Base-by-base conservation (phyloP, 2,113 vertebrate species). In the Pluvialis apricaria region DNA sequence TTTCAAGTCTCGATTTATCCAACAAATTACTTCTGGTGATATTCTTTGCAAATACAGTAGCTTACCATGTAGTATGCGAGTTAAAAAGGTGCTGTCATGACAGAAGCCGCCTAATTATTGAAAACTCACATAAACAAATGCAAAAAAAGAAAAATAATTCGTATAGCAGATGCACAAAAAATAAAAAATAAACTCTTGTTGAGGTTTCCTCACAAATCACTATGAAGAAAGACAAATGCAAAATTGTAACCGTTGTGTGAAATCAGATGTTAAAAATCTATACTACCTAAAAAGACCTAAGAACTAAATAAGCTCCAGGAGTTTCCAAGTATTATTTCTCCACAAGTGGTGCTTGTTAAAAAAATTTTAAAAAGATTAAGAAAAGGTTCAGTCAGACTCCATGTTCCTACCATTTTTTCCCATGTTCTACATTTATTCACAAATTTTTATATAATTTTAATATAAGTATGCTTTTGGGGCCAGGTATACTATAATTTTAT, bases 241-340 rank as follows among this genome's bases (percentile, higher is more conserved):
- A 94, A 96, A 91, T 51, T 49, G 40, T 42, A 86, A 72, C 42
- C 13, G 22, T 24, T 90, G 19, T 49, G 36, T 13, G 44, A 91
- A 94, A 88, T 76, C 26, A 91, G 57, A 79, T 77, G 36, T 86
- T 90, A 94, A 96, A 96, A 86, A 95, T 76, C 18, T 65, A 7
- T 38, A 65, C 61, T 83, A 19, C 36, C 11, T 34, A 90, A 93
- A 94, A 31, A 68, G 65, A 85, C 11, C 10, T 57, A 68, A 84
- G 36, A 92, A 55, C 17, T 40, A 64, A 54, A 80, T 24, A 20
- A 92, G 36, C 65, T 70, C 11, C 54, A 75, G 52, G 71, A 86
- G 2, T 25, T 71, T 68, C 36, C 44, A 90, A 75, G 17, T 60
- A 45, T 69, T 36, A 84, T 82, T 93, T 90, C 45, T 76, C 47